Conservation (phyloP, 1,140 invertebrate species). For the Sitophilus oryzae region DNA sequence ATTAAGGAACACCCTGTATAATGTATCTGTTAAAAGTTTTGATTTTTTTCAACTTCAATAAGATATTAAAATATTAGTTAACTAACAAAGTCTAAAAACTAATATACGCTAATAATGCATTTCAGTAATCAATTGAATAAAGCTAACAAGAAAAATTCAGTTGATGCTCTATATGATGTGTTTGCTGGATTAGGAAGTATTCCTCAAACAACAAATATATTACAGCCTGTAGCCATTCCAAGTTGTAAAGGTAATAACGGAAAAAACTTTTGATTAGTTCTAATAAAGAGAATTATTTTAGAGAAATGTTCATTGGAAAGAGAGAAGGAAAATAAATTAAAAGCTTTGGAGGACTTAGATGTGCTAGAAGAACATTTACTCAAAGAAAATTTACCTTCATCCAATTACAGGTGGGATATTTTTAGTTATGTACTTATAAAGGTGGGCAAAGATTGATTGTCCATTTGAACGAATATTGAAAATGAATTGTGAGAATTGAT, state of each 20-base stretch:
- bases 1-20: too few relatives aligned
- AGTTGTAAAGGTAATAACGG: constrained; percentile 15
- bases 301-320: constrained; percentile 37
- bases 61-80: too few relatives aligned
- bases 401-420: constrained; percentile 20
- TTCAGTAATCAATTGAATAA: constrained; percentile 10
- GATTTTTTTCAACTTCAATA: too few relatives aligned
- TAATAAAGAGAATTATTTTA: too few relatives aligned
- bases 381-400: constrained; percentile 59
- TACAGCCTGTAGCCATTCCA: constrained; percentile 31
- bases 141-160: constrained; percentile 27
- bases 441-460: too few relatives aligned
- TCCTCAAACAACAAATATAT: constrained; percentile 34
- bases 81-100: too few relatives aligned
- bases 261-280: too few relatives aligned
- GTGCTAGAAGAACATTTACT: constrained; percentile 65
- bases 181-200: constrained; percentile 42
- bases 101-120: constrained; percentile 1
- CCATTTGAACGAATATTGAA: too few relatives aligned
- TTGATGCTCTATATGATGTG: constrained; percentile 59
- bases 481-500: too few relatives aligned
- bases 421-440: neutral
- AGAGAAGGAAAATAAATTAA: constrained; percentile 45
- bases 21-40: too few relatives aligned
- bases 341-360: constrained; percentile 69